These are phyloP conservation scores for Heliconius hortense DNA, from an alignment of 2,888 invertebrate species.

Conservation along the genomic window DNA sequence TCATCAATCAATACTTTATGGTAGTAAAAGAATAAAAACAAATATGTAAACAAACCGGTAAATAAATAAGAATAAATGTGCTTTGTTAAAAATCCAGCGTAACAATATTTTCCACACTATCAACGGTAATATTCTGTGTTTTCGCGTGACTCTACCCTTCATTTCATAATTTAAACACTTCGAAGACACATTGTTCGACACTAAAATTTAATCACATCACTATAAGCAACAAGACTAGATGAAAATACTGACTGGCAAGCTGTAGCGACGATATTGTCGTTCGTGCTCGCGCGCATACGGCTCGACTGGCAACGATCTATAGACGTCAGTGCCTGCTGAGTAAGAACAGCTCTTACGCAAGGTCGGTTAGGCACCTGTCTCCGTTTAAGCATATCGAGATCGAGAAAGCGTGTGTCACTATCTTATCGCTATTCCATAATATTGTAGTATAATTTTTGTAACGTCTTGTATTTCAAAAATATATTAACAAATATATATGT, in stretches of 20 bases:
- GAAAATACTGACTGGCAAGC: constrained; percentile 15
- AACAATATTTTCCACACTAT: constrained; percentile 81
- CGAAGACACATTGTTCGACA: constrained; percentile 36
- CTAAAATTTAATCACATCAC: constrained; percentile 41
- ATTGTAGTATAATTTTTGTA: constrained; percentile 18
- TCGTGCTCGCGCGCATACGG: constrained; percentile 51
- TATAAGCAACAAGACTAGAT: constrained; percentile 29
- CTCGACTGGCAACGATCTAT: constrained; percentile 42
- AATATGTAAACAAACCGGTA: constrained; percentile 80
- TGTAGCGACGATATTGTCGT: constrained; percentile 6
- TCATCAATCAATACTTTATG: background rate
- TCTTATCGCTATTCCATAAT: constrained; percentile 45
- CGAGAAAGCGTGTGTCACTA: constrained; percentile 63
- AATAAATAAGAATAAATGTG: constrained; percentile 83
- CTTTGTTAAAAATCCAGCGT: constrained; percentile 84
- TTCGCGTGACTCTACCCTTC: constrained; percentile 62
- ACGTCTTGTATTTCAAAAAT: background rate
- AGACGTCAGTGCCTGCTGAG: constrained; percentile 62
- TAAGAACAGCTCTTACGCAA: constrained; percentile 80
- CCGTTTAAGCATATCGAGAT: constrained; percentile 47
- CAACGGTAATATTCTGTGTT: constrained; percentile 64
- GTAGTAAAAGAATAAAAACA: background rate
- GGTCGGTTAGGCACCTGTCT: constrained; percentile 54
- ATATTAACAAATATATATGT: background rate
- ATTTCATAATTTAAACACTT: constrained; percentile 59